Evolutionary conservation across 2,113 vertebrate species (phyloP).

Genomic region (Oenanthe oenanthe): DNA sequence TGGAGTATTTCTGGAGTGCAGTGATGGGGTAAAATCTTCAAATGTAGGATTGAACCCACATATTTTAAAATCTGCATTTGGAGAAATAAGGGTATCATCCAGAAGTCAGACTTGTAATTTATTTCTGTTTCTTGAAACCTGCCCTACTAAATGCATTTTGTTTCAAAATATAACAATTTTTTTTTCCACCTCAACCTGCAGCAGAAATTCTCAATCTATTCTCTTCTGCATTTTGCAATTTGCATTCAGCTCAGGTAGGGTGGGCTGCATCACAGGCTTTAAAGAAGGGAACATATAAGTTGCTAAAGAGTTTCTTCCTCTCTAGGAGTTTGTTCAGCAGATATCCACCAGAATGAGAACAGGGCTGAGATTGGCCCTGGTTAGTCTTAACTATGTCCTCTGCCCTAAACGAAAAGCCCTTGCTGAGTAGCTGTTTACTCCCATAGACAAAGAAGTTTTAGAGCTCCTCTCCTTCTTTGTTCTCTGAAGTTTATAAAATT

Average conservation of each 20-base stretch:
- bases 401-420: neutral
- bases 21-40: neutral
- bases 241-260: neutral
- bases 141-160: neutral
- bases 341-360: neutral
- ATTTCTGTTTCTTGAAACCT: neutral
- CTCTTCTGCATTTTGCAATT: neutral
- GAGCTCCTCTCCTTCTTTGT: neutral
- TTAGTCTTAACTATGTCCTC: neutral
- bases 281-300: neutral
- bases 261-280: neutral
- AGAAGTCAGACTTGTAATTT: neutral
- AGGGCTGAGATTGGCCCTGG: neutral
- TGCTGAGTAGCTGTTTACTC: neutral
- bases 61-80: neutral
- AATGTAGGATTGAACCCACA: accelerated
- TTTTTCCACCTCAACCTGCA: neutral
- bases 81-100: neutral
- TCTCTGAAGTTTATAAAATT: neutral
- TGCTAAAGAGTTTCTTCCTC: neutral
- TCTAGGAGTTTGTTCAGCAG: neutral
- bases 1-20: neutral
- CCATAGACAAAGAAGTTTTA: neutral
- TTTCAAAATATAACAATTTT: neutral
- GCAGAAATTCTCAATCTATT: neutral